Percentiles rank a stretch among this genome's conserved stretches.
These are phyloP conservation scores for Nomada flava DNA, from an alignment of 2,888 invertebrate species.

Conservation along the genomic window DNA sequence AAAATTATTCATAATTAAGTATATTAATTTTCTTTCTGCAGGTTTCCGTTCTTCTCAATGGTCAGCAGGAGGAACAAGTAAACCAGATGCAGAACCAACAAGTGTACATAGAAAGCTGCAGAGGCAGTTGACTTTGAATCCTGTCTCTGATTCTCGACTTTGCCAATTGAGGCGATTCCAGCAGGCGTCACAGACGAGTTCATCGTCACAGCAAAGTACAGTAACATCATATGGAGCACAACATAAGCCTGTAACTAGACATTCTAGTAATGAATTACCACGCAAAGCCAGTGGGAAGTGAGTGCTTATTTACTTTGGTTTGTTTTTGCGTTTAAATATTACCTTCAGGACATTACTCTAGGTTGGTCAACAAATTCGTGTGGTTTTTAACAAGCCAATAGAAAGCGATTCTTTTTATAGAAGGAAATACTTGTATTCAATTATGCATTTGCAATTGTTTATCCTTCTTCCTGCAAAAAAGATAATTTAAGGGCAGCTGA, in stretches of 20 bases:
- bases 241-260: constrained; percentile 79
- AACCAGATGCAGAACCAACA: constrained; percentile 77
- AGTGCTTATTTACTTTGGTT: constrained; percentile 17
- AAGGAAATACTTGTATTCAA: too few relatives aligned
- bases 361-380: neutral
- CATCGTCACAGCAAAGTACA: constrained; percentile 69
- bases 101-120: constrained; percentile 92
- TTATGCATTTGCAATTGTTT: too few relatives aligned
- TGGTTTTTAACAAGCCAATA: too few relatives aligned
- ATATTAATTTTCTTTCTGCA: neutral
- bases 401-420: too few relatives aligned
- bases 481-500: too few relatives aligned
- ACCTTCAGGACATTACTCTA: neutral
- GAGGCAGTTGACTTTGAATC: constrained; percentile 93
- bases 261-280: constrained; percentile 78
- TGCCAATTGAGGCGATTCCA: constrained; percentile 83
- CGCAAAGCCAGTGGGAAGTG: constrained; percentile 77
- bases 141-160: constrained; percentile 90
- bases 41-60: constrained; percentile 34
- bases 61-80: constrained; percentile 44
- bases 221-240: constrained; percentile 72
- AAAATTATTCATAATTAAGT: neutral
- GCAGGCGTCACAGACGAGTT: constrained; percentile 71
- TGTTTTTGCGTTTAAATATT: neutral
- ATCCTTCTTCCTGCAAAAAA: too few relatives aligned